Evolutionary conservation across 2,888 invertebrate species (phyloP).

Genomic region (Lithosia quadra): DNA sequence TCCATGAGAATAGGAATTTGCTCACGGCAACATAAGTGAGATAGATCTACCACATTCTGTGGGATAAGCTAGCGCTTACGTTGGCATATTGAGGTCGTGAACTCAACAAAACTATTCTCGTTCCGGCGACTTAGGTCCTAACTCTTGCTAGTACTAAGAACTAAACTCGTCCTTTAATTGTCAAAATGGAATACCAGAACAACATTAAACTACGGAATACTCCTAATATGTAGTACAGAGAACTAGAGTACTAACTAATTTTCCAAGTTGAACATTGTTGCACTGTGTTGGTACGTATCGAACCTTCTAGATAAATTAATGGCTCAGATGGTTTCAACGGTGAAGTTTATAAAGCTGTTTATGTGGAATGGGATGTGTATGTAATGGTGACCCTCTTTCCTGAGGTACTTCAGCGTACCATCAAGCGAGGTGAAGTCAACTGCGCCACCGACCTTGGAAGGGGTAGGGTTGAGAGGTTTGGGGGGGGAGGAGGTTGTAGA

Average conservation of each 20-base stretch:
- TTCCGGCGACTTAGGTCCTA: neutral
- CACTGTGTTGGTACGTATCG: conserved; percentile 41
- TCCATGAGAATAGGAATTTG: neutral
- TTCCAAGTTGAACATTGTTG: conserved; percentile 53
- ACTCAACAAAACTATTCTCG: neutral
- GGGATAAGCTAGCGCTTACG: neutral
- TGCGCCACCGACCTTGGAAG: too few species aligned
- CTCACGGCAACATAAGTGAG: neutral
- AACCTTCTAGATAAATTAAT: conserved; percentile 51
- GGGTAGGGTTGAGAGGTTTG: too few species aligned
- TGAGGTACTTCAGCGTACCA: too few species aligned
- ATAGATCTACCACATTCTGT: neutral
- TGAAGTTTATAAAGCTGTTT: conserved; percentile 26
- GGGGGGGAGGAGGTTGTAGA: too few species aligned
- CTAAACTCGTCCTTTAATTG: neutral
- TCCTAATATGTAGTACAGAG: neutral
- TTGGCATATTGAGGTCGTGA: conserved; percentile 1
- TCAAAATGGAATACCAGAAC: conserved; percentile 12
- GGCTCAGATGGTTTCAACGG: conserved; percentile 36
- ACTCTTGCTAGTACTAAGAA: neutral
- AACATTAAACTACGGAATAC: conserved; percentile 10
- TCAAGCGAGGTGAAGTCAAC: too few species aligned
- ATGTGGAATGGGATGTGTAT: too few species aligned
- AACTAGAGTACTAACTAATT: conserved; percentile 47
- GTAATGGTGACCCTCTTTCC: too few species aligned